These are phyloP conservation scores for Drosophila austrosaltans DNA, from an alignment of 2,888 invertebrate genomes.

Conservation along the genomic window DNA sequence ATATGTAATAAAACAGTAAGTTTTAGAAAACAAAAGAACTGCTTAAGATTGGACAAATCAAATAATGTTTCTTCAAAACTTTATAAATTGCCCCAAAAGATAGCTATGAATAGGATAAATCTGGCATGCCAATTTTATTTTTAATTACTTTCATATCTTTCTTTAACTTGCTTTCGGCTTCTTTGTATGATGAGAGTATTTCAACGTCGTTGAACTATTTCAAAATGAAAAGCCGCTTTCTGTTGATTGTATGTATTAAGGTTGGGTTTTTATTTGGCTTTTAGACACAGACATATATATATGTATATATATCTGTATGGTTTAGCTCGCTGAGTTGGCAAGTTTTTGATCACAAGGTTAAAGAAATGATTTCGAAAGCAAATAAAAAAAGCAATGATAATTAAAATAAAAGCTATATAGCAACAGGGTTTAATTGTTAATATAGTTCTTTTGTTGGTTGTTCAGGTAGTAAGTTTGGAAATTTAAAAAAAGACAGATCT, in stretches of 20 bases:
- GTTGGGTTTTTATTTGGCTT: conserved; percentile 24
- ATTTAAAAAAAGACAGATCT: neutral
- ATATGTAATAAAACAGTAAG: too few species aligned
- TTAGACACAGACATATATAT: neutral
- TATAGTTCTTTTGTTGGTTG: neutral
- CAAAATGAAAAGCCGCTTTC: neutral
- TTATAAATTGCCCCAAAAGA: neutral
- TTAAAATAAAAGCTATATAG: conserved; percentile 2
- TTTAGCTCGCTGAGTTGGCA: conserved; percentile 34
- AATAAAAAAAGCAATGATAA: neutral
- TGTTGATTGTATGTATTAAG: conserved; percentile 19
- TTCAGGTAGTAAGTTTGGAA: neutral
- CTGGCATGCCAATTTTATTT: neutral
- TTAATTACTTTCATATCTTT: neutral
- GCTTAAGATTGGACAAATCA: too few species aligned
- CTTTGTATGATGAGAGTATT: neutral
- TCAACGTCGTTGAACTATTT: neutral
- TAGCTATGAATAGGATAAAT: neutral
- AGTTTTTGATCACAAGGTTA: conserved; percentile 15
- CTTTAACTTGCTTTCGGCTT: neutral
- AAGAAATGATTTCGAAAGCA: conserved; percentile 14
- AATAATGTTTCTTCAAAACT: neutral
- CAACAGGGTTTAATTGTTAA: conserved; percentile 8
- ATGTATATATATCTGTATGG: neutral
- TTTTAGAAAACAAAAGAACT: too few species aligned